These are phyloP conservation scores for Xenops minutus DNA, from an alignment of 2,797 vertebrate genomes.

Conservation along the genomic window DNA sequence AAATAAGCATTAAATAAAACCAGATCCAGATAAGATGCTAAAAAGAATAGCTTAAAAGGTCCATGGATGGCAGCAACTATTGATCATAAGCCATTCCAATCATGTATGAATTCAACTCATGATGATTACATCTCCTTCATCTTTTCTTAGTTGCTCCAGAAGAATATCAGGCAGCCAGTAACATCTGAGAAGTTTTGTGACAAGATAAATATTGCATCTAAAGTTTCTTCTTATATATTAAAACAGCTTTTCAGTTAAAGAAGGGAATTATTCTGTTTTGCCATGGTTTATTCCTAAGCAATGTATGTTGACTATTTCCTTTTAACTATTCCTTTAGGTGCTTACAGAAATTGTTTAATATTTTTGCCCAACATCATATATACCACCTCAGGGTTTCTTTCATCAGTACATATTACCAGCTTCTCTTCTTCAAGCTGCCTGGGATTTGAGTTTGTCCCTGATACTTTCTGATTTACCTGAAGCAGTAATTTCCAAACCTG, in stretches of 20 bases:
- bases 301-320: rapidly evolving
- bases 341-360: neutral
- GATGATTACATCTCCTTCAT: neutral
- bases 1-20: neutral
- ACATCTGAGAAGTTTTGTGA: neutral
- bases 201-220: neutral
- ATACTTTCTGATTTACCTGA: neutral
- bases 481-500: neutral
- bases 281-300: neutral
- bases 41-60: neutral
- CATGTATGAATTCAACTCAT: neutral
- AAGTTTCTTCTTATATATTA: neutral
- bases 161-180: rapidly evolving
- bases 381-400: neutral
- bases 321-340: neutral
- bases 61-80: neutral
- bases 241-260: neutral
- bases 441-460: neutral
- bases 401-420: neutral
- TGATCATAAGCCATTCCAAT: neutral
- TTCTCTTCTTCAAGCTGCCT: neutral
- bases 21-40: neutral
- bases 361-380: neutral
- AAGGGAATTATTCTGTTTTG: neutral
- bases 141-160: neutral